Percentiles rank a stretch among this genome's conserved stretches.
These are phyloP conservation scores for Mesembrinibis cayennensis DNA, from an alignment of 2,113 vertebrate species.

Conservation along the genomic window DNA sequence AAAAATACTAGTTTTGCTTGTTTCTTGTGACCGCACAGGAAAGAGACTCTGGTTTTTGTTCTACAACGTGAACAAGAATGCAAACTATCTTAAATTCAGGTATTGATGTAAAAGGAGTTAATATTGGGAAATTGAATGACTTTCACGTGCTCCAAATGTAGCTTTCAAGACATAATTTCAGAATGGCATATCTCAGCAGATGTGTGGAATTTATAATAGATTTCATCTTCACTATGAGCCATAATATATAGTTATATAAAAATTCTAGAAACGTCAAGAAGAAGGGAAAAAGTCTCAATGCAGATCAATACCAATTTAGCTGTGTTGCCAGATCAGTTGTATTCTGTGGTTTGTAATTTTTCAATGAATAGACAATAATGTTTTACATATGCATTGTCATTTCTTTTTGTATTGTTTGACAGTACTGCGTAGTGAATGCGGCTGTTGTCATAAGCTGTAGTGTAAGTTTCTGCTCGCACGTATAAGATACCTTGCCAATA, in stretches of 20 bases:
- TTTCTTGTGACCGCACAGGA: background rate
- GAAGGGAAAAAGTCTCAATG: slow-evolving; percentile 40
- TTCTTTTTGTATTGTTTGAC: slow-evolving; percentile 48
- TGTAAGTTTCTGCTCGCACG: background rate
- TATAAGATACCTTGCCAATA: background rate
- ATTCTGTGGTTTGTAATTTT: slow-evolving; percentile 62
- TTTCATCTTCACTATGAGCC: slow-evolving; percentile 23
- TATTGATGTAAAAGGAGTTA: slow-evolving; percentile 30
- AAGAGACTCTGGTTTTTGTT: background rate
- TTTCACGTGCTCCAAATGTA: slow-evolving; percentile 7
- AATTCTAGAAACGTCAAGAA: slow-evolving; percentile 43
- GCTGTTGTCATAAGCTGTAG: background rate
- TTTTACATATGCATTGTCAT: slow-evolving; percentile 48
- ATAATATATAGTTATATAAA: slow-evolving; percentile 52
- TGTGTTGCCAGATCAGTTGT: slow-evolving; percentile 47
- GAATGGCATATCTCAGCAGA: slow-evolving; percentile 57
- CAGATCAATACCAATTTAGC: slow-evolving; percentile 75
- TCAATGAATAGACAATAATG: slow-evolving; percentile 55
- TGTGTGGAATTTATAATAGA: slow-evolving; percentile 22
- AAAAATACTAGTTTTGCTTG: background rate
- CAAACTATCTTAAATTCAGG: background rate
- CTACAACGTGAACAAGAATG: background rate
- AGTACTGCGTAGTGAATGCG: background rate
- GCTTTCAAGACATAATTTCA: slow-evolving; percentile 61
- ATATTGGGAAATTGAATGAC: slow-evolving; percentile 46